Conservation (phyloP, 64 coral and sea anemone species). For the Pachyseris speciosa region DNA sequence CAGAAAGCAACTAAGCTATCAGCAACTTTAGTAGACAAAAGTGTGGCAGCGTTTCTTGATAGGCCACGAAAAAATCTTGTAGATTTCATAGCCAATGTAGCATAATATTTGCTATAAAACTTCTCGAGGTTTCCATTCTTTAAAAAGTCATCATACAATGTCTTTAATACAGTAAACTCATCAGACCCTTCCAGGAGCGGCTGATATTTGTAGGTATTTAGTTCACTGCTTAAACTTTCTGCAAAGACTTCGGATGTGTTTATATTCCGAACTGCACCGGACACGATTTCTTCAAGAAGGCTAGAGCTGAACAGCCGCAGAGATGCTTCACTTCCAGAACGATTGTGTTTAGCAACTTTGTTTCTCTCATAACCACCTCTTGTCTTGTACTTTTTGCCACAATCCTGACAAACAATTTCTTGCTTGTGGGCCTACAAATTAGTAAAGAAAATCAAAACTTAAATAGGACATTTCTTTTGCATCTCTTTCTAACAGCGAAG, state of each 20-base stretch:
- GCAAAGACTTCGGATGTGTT: neutral
- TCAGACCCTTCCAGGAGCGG: neutral
- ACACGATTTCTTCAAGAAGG: conserved; percentile 2
- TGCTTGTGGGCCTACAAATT: too few species aligned
- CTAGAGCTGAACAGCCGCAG: too few species aligned
- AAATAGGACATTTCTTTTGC: neutral
- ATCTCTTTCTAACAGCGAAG: too few species aligned
- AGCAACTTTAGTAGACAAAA: conserved; percentile 22
- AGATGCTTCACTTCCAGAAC: too few species aligned
- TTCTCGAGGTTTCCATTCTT: conserved; percentile 21
- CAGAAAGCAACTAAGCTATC: neutral
- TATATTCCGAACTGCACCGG: neutral
- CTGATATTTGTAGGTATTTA: conserved; percentile 6
- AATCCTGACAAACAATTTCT: too few species aligned
- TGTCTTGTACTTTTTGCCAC: too few species aligned
- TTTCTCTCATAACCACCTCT: too few species aligned
- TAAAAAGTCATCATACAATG: conserved; percentile 13
- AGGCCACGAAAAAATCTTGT: conserved; percentile 14
- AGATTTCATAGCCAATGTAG: neutral
- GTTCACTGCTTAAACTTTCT: too few species aligned
- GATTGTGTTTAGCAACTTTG: too few species aligned
- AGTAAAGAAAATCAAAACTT: neutral
- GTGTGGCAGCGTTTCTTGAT: conserved; percentile 29
- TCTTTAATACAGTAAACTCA: neutral
- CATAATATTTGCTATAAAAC: conserved; percentile 27